A percentile compares a stretch with the other conserved stretches of the same genome.
Conservation (phyloP, 2,888 invertebrate species). For the Cactoblastis cactorum region DNA sequence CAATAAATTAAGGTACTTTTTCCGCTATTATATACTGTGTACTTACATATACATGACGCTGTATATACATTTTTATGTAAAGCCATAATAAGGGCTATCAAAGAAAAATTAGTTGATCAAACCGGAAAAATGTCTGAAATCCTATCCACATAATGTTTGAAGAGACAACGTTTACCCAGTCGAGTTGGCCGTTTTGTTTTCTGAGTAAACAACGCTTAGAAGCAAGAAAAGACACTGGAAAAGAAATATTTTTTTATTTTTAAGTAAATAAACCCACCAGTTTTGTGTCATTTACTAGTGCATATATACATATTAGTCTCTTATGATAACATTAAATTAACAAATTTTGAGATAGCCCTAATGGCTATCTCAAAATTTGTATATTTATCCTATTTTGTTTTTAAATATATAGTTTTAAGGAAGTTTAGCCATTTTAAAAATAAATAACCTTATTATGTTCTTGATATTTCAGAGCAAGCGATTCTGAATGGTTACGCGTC, state of each 20-base stretch:
- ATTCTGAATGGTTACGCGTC: constrained; percentile 38
- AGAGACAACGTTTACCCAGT: constrained; percentile 61
- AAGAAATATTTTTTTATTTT: constrained; percentile 20
- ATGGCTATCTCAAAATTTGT: too few relatives aligned
- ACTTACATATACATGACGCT: background rate
- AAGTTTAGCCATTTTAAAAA: too few relatives aligned
- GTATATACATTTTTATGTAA: background rate
- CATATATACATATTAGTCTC: background rate
- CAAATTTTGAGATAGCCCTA: too few relatives aligned
- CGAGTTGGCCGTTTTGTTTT: constrained; percentile 56
- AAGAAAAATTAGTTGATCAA: constrained; percentile 32
- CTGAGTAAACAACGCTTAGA: constrained; percentile 47
- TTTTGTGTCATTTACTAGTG: too few relatives aligned
- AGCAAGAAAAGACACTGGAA: constrained; percentile 16
- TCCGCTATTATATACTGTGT: too few relatives aligned
- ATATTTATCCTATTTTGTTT: too few relatives aligned
- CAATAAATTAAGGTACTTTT: too few relatives aligned
- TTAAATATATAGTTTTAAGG: too few relatives aligned
- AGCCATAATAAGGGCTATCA: background rate
- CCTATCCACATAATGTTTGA: constrained; percentile 65
- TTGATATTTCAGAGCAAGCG: constrained; percentile 41
- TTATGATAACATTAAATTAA: too few relatives aligned
- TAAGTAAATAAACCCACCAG: background rate
- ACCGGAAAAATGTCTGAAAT: constrained; percentile 60
- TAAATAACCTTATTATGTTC: too few relatives aligned